Evolutionary conservation across 2,888 invertebrate species (phyloP), one percentile per base, ranked within the genome.

Genomic region (Axea sp.): DNA sequence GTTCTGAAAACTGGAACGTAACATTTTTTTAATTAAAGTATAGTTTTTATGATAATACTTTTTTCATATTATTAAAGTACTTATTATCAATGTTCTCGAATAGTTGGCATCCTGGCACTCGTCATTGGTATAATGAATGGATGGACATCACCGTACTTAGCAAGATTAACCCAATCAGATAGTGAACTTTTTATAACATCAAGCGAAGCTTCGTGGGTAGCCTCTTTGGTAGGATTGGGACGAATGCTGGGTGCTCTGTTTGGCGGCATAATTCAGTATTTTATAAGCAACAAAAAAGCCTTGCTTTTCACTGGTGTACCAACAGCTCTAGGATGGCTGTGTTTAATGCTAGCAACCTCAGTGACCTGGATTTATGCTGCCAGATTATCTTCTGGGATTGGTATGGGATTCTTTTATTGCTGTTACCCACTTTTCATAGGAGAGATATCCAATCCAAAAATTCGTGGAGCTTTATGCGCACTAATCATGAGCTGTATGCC

Each of bases 381-480:
- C 1, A 51, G 83, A n/a, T 39, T 80, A 8, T 67, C 45, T 6
- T 64, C 79, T 1, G 83, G 82, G 3, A 6, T 82, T 0, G 79
- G 80, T 0, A 68, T 82, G 33, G 84, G 84, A n/a, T 79, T 81
- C 75, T 80, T 80, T 22, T 82, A 79, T 73, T 78, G 77, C 11
- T 78, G 79, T 3, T 83, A 80, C 31, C 82, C 83, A 0, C 73
- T 84, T 1, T 84, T 81, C 73, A 47, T 84, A 7, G 84, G 82
- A 0, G 84, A 84, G 17, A 79, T 83, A 6, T 80, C 83, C 0
- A 73, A 77, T 8, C 81, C 83, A 0, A 77, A 64, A 2, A 86
- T 86, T 2, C 79, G 87, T 0, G 87, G 87, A 2, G 78, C 83
- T 0, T 39, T 86, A 6, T 81, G 85, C 0, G 76, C 80, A 0